phyloP scores from a whole-genome alignment of 1,140 invertebrate species.

The Lepeophtheirus salmonis region DNA sequence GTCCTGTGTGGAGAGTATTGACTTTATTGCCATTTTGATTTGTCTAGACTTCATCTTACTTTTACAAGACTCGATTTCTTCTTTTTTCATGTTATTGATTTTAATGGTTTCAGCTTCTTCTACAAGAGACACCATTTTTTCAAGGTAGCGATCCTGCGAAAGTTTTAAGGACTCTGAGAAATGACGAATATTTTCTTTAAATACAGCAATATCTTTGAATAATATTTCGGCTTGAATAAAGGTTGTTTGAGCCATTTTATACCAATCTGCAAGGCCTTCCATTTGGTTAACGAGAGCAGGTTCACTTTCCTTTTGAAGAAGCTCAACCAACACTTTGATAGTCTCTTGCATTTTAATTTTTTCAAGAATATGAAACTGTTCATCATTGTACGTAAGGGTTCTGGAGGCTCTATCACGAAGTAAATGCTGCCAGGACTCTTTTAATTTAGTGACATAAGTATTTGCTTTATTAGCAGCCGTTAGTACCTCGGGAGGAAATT shows the following conservation, averaged over 20 bases:
- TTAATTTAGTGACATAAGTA: constrained; percentile 49
- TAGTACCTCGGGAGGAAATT: constrained; percentile 17
- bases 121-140: background rate
- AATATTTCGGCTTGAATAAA: constrained; percentile 13
- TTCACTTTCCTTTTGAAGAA: constrained; percentile 28
- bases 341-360: constrained; percentile 49
- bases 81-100: background rate
- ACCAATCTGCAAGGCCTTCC: constrained; percentile 14
- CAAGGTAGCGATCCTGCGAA: constrained; percentile 1
- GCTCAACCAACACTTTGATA: constrained; percentile 40
- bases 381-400: constrained; percentile 63
- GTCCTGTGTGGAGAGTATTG: constrained; percentile 11
- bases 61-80: constrained; percentile 2
- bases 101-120: background rate
- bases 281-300: background rate
- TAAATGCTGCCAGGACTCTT: constrained; percentile 79
- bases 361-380: constrained; percentile 78
- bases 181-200: background rate
- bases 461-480: constrained; percentile 37
- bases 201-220: constrained; percentile 2
- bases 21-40: background rate
- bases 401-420: constrained; percentile 58
- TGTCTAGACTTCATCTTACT: background rate
- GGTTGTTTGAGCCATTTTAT: constrained; percentile 16
- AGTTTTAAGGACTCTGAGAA: constrained; percentile 3